Evolutionary conservation across 2,888 invertebrate species (phyloP), one percentile per base, ranked within the genome.

Genomic region (Drosophila sordidula): DNA sequence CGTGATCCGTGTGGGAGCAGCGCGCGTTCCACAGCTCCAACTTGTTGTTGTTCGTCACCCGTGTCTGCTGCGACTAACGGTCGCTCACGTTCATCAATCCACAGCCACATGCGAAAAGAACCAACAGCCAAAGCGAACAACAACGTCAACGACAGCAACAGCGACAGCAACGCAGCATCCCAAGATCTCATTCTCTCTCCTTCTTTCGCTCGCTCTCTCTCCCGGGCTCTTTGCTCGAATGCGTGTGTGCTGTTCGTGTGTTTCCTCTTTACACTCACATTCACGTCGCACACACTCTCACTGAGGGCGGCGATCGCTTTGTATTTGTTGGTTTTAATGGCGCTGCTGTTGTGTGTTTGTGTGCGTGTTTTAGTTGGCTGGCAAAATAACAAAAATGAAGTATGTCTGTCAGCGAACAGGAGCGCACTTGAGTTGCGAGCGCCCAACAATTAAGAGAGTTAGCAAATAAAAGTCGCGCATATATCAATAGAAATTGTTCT

Each of bases 31-130:
- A 47, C 64, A 71, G 80, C 80, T 79, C 84, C 84, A 89, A 90
- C 89, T 89, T 88, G 90, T 89, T 89, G 90, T 90, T 90, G 90
- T 82, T 88, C 90, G 86, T 89, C 90, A 90, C 84, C 87, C 90
- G 90, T 89, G 80, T 85, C 90, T 85, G 87, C 83, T 87, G 83
- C 89, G 90, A 90, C 90, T 90, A 90, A 89, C 87, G 84, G 82
- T 80, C 72, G 71, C 54, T 71, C 63, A 65, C 69, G 71, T 69
- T 77, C 81, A 74, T 67, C 67, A 69, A 78, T 74, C 76, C 69
- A 70, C 66, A 71, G 70, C 66, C 64, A 64, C 78, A 78, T 58
- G 64, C 58, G 58, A 65, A 78, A 75, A 78, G 73, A 69, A 75
- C 54, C 65, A 65, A 61, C 56, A 61, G 41, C 46, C 69, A 72